phyloP scores from a whole-genome alignment of 2,113 vertebrate genomes.

The Notiomystis cincta region DNA sequence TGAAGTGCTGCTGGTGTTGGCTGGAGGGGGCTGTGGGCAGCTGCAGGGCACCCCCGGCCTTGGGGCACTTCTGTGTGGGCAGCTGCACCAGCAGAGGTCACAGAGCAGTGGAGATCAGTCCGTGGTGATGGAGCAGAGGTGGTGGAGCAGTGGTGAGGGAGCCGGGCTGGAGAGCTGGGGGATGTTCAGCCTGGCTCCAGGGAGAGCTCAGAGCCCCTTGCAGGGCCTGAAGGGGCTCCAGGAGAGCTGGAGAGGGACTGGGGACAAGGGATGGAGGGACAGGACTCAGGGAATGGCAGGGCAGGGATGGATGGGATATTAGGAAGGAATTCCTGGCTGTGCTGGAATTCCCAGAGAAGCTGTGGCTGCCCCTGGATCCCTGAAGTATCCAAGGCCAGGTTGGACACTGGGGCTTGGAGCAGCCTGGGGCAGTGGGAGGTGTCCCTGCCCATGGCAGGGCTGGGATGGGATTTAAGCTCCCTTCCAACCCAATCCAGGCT shows the following conservation, averaged over 20 bases:
- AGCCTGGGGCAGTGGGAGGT: accelerated
- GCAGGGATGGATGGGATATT: accelerated
- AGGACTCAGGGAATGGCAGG: not conserved
- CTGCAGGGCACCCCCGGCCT: not conserved
- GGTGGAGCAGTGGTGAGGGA: not conserved
- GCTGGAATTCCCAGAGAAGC: not conserved
- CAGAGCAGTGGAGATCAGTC: not conserved
- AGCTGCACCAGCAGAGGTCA: not conserved
- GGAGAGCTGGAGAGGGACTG: not conserved
- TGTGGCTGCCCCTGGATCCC: not conserved
- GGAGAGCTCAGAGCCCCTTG: not conserved
- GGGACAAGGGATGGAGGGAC: not conserved
- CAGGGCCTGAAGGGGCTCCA: not conserved
- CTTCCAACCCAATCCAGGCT: accelerated
- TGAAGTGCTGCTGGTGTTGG: accelerated
- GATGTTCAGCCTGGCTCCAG: not conserved
- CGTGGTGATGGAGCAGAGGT: not conserved
- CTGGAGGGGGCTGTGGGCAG: not conserved
- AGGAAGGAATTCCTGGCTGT: not conserved
- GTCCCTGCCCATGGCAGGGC: not conserved
- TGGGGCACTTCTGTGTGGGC: not conserved
- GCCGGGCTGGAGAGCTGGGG: not conserved
- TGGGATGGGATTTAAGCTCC: not conserved
- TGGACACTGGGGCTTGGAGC: not conserved
- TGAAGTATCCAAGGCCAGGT: not conserved